phyloP scores from a whole-genome alignment of 2,888 invertebrate genomes.

The Falcaria lacertinaria region DNA sequence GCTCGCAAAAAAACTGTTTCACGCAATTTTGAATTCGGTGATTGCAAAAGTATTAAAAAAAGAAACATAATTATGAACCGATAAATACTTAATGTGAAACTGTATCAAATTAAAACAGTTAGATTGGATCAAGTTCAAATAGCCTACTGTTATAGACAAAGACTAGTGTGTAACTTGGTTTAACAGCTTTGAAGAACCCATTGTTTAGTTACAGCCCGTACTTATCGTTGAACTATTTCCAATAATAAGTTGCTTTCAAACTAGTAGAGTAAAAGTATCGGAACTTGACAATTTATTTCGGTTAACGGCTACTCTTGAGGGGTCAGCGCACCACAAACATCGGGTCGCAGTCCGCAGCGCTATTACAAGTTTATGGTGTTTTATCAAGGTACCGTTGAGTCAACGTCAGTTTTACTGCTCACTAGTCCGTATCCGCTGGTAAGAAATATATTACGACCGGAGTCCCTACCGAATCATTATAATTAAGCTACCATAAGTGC shows the following conservation, averaged over 20 bases:
- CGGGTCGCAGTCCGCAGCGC: slow-evolving; percentile 36
- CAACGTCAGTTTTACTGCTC: slow-evolving; percentile 48
- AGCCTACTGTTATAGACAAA: slow-evolving; percentile 24
- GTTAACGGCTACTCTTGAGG: slow-evolving; percentile 47
- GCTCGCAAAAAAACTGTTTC: slow-evolving; percentile 25
- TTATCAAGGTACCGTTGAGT: slow-evolving; percentile 58
- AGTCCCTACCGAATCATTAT: slow-evolving; percentile 3
- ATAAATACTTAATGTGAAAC: slow-evolving; percentile 19
- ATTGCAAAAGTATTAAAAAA: slow-evolving; percentile 7
- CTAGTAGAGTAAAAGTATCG: slow-evolving; percentile 32
- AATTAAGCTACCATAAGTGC: not conserved
- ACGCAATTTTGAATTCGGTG: slow-evolving; percentile 14
- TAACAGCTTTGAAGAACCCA: slow-evolving; percentile 35
- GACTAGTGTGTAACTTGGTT: slow-evolving; percentile 40
- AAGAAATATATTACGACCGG: slow-evolving; percentile 14
- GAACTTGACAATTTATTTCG: slow-evolving; percentile 42
- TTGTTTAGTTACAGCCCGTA: slow-evolving; percentile 28
- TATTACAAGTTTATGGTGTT: slow-evolving; percentile 57
- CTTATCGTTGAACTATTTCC: slow-evolving; percentile 26
- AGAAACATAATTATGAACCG: not conserved
- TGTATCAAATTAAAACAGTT: slow-evolving; percentile 32
- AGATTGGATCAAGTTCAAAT: slow-evolving; percentile 26
- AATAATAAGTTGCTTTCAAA: slow-evolving; percentile 24
- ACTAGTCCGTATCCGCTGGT: slow-evolving; percentile 29
- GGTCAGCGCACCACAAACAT: slow-evolving; percentile 59